Percentiles rank a stretch among this genome's conserved stretches.
Conservation (phyloP, 2,113 vertebrate genomes). For the Symphodus melops region DNA sequence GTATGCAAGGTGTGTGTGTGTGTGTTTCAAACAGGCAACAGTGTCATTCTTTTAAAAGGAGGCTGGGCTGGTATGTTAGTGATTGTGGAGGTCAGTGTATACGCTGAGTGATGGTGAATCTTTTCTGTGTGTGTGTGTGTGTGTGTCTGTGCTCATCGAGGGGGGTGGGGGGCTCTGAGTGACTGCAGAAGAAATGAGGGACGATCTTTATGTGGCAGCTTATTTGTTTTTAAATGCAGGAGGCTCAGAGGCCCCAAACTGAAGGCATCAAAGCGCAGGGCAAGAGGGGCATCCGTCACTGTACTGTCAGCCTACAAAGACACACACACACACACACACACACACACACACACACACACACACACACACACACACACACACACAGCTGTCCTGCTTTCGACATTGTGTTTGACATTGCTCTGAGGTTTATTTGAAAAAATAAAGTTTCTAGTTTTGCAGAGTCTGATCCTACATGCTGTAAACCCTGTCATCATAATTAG, state of each 20-base stretch:
- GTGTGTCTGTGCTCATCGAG: constrained; percentile 36
- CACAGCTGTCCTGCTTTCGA: constrained; percentile 4
- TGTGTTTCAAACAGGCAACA: constrained; percentile 25
- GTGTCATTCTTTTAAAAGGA: constrained; percentile 32
- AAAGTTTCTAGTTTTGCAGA: constrained; percentile 22
- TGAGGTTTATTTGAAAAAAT: constrained; percentile 57
- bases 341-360: constrained; percentile 33
- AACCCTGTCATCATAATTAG: neutral
- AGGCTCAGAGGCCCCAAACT: constrained; percentile 60
- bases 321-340: constrained; percentile 25
- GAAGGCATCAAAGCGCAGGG: constrained; percentile 60
- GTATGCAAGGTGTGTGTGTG: constrained; percentile 14
- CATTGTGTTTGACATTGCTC: constrained; percentile 45
- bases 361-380: constrained; percentile 26
- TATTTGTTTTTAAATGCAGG: constrained; percentile 82
- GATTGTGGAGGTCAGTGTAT: constrained; percentile 32
- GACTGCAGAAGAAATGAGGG: constrained; percentile 81
- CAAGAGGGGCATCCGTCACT: constrained; percentile 60
- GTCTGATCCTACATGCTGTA: neutral
- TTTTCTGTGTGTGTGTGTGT: constrained; percentile 46
- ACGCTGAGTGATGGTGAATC: constrained; percentile 37
- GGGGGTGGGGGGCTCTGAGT: constrained; percentile 64
- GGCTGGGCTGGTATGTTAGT: constrained; percentile 34
- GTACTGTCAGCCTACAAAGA: constrained; percentile 58
- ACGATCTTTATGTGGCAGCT: constrained; percentile 83